Base-by-base conservation (phyloP, 2,888 invertebrate genomes). In the Latrodectus hesperus region DNA sequence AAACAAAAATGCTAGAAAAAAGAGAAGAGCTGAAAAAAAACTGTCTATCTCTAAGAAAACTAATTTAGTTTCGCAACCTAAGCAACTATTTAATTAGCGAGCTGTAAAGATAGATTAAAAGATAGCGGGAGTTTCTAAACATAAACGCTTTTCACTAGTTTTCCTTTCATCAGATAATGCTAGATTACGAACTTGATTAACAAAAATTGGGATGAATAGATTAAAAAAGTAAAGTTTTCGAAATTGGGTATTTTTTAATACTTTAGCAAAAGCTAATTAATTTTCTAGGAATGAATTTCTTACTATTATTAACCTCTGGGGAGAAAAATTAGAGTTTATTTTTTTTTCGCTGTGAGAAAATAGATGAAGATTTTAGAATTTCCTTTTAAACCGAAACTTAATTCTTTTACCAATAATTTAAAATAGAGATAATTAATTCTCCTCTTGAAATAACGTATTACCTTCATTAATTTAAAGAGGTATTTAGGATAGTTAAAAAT, bases 21-120 rank as follows among this genome's bases (percentile, higher is more conserved):
- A 38, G 38, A 6, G 38, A 38, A 38, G 38, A 38, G 81, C 52
- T 5, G 65, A 49, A 81, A 74, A 81, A 70, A 78, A 81, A 64
- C n/a, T 81, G 49, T 81, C 70, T 83, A 75, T 83, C 83, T 60
- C 75, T 22, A 71, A 70, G 83, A 70, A 76, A 83, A 83, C 60
- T 76, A 76, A 83, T 75, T 83, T 83, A 76, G 70, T 71, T 82
- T 75, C 64, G 74, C 49, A 76, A 83, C 53, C 60, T 49, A 53
- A 38, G 75, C 70, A 70, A 76, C 70, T 64, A 83, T 83, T 83
- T 83, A 83, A 83, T 83, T 83, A 83, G 83, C 60, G 60, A 65
- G 65, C 74, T 64, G 73, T 53, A 81, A 81, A 81, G 81, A 74
- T 81, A 74, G 80, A 80, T 81, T 67, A 74, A 70, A 71, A 83